Base-by-base conservation (phyloP, 2,888 invertebrate genomes). In the Watsonalla binaria region DNA sequence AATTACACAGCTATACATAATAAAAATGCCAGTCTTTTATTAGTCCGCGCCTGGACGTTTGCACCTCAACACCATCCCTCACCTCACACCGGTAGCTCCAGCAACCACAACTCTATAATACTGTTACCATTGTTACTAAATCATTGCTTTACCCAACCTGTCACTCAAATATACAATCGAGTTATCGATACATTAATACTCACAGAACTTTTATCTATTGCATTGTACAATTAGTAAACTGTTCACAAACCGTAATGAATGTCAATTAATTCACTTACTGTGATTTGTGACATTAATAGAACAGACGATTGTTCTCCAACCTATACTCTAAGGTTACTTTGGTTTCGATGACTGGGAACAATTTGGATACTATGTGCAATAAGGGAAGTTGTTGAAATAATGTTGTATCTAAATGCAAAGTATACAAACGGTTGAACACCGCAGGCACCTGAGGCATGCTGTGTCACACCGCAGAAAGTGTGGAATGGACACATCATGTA, bases 91-190 rank as follows among this genome's bases (percentile, higher is more conserved):
- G 8, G 14, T 35, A 49, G 15, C 64, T 66, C 53, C 65, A 70
- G 66, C 71, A 70, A 68, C 70, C 75, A 74, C 67, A 72, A 73
- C 70, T 73, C 72, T 68, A 80, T 82, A 84, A 84, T 84, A 84
- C 84, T 84, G 83, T 77, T 78, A 72, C 74, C 74, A 68, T 72
- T 72, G 70, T 72, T 72, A 76, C 68, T 70, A 70, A 66, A 67
- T 65, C 65, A 71, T 68, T 71, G 65, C 64, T 70, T 66, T 68
- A 70, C 72, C 74, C 73, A 37, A 49, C 11, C 49, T n/a, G 37
- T 37, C 37, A 15, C 49, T 11, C 13, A 47, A 24, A 24, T 46
- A 33, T 11, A 49, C 37, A 9, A 48, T 48, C 42, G 11, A 24
- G 24, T 11, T 8, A 11, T 42, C 42, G 35, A 49, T 5, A 15